These are phyloP conservation scores for Sacculina carcini DNA, from an alignment of 2,888 invertebrate species.

Conservation along the genomic window DNA sequence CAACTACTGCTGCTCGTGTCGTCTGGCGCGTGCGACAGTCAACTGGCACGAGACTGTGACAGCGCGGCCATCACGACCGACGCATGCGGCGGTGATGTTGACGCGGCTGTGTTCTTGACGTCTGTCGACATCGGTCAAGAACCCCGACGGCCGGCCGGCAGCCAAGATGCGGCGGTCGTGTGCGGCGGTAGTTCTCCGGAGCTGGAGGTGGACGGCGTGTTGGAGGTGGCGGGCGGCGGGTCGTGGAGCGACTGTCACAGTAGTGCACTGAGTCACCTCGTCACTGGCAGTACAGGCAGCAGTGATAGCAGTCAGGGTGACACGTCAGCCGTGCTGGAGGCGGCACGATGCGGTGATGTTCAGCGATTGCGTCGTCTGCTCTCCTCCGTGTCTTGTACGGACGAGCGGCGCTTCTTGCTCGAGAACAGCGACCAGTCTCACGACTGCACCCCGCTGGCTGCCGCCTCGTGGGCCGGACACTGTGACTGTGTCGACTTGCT, in stretches of 20 bases:
- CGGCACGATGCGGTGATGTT: constrained; percentile 91
- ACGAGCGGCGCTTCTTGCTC: too few species aligned
- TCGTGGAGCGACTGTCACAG: not conserved
- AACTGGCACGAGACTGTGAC: too few species aligned
- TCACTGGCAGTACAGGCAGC: not conserved
- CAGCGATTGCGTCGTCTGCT: constrained; percentile 28
- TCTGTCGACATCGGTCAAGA: constrained; percentile 8
- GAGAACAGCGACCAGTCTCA: constrained; percentile 39
- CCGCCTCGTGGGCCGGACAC: constrained; percentile 35
- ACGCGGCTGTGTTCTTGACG: constrained; percentile 10
- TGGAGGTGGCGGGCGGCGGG: constrained; percentile 7
- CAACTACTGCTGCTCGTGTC: too few species aligned
- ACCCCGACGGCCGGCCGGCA: constrained; percentile 1
- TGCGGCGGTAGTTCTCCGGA: constrained; percentile 7
- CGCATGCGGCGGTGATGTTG: constrained; percentile 7
- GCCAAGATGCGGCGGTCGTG: not conserved
- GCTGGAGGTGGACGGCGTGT: constrained; percentile 8
- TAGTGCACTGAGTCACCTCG: not conserved
- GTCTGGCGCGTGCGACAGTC: too few species aligned
- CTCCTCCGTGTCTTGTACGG: constrained; percentile 18
- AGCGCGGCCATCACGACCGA: constrained; percentile 6
- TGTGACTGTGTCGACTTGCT: constrained; percentile 21
- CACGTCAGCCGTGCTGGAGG: constrained; percentile 69
- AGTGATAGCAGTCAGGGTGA: constrained; percentile 47
- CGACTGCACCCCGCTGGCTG: constrained; percentile 70